Evolutionary conservation across 1,140 invertebrate genomes (phyloP).

Genomic region (Dryas iulia): DNA sequence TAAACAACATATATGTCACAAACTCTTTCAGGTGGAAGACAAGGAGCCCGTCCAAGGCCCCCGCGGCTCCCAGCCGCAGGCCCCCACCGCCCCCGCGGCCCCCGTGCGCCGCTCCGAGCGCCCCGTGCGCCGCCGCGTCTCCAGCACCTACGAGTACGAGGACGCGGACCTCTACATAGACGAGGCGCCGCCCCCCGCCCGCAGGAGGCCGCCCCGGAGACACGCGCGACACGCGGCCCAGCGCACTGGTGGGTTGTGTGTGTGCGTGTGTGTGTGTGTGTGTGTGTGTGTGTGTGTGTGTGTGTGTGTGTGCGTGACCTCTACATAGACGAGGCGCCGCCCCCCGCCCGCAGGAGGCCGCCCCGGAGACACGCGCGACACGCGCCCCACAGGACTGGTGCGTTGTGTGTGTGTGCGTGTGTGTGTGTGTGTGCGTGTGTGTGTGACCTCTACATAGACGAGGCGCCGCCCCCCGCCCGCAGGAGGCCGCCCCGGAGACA

Average conservation of each 20-base stretch:
- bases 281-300: background rate
- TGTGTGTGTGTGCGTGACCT: too few relatives aligned
- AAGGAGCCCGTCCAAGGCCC: background rate
- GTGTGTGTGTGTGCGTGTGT: too few relatives aligned
- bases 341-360: too few relatives aligned
- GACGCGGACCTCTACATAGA: constrained; percentile 73
- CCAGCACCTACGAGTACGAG: constrained; percentile 73
- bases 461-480: too few relatives aligned
- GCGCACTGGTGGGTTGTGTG: background rate
- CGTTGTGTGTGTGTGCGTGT: too few relatives aligned
- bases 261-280: too few relatives aligned
- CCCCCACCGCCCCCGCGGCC: constrained; percentile 3
- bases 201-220: constrained; percentile 40
- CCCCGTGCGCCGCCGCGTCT: constrained; percentile 63
- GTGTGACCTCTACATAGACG: too few relatives aligned
- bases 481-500: too few relatives aligned
- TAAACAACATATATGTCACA: too few relatives aligned
- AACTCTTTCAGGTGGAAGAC: background rate
- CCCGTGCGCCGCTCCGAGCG: constrained; percentile 66
- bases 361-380: too few relatives aligned
- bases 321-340: too few relatives aligned
- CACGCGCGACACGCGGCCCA: constrained; percentile 43
- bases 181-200: constrained; percentile 74
- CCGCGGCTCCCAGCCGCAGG: constrained; percentile 21
- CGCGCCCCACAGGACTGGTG: too few relatives aligned